Conservation (phyloP, 2,113 vertebrate genomes). For the Actenoides hombroni region DNA sequence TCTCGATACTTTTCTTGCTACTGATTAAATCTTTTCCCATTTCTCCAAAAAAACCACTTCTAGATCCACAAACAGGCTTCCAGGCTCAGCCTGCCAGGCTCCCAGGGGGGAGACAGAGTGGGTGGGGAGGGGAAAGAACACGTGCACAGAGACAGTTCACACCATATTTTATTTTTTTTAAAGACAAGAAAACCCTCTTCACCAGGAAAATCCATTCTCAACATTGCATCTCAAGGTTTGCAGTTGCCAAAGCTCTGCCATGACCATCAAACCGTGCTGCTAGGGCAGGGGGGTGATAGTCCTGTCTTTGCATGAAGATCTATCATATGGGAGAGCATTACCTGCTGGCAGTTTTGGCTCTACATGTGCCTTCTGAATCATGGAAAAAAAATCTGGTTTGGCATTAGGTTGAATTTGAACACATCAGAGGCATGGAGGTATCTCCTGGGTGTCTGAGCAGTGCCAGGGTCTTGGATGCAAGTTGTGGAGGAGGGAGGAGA, state of each 20-base stretch:
- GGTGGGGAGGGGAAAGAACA: not conserved
- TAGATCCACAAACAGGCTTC: too few relatives aligned
- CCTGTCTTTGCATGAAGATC: not conserved
- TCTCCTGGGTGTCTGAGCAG: not conserved
- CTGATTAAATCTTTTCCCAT: not conserved
- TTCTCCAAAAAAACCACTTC: not conserved
- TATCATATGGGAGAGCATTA: fast-evolving
- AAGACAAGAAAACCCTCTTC: not conserved
- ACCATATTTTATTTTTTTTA: not conserved
- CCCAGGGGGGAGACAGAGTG: not conserved
- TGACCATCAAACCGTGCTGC: not conserved
- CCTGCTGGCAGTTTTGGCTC: not conserved
- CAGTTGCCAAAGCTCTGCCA: not conserved
- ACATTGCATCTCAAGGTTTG: not conserved
- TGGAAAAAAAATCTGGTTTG: not conserved
- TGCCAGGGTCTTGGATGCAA: fast-evolving
- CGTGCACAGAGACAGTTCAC: not conserved
- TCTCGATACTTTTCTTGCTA: not conserved
- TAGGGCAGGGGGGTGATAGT: not conserved
- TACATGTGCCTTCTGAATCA: not conserved
- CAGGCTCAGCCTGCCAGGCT: not conserved
- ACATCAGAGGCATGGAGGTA: not conserved
- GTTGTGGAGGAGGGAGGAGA: not conserved
- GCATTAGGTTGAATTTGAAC: not conserved
- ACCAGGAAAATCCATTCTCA: not conserved